phyloP scores from a whole-genome alignment of 1,140 invertebrate species.

The Thaumetopoea pityocampa region DNA sequence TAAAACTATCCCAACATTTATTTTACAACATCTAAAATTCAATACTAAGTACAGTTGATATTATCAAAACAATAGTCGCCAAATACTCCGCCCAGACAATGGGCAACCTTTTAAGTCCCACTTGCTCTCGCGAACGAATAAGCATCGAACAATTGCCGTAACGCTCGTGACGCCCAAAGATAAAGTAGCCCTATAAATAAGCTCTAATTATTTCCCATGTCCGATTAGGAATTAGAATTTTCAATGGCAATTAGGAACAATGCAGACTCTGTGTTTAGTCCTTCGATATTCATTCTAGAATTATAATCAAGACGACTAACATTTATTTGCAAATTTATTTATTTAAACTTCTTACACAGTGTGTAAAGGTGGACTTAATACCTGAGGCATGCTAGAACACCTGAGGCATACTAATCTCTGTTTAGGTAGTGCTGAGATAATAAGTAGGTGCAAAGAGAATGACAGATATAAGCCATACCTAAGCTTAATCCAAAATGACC shows the following conservation, averaged over 20 bases:
- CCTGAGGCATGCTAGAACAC: too few species aligned
- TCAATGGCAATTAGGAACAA: constrained; percentile 25
- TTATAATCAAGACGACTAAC: not conserved
- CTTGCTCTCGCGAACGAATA: constrained; percentile 8
- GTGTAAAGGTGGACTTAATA: too few species aligned
- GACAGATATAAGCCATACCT: too few species aligned
- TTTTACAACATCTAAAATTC: too few species aligned
- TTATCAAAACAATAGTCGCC: constrained; percentile 8
- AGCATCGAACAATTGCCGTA: constrained; percentile 37
- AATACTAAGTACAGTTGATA: constrained; percentile 10
- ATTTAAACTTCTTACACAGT: too few species aligned
- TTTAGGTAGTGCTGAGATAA: too few species aligned
- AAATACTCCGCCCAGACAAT: constrained; percentile 1
- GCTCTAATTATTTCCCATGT: constrained; percentile 57
- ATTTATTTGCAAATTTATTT: not conserved
- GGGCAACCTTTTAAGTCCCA: constrained; percentile 5
- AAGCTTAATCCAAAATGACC: too few species aligned
- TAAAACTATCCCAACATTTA: too few species aligned
- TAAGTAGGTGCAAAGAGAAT: too few species aligned
- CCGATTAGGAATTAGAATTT: constrained; percentile 21
- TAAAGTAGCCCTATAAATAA: constrained; percentile 56
- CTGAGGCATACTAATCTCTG: too few species aligned
- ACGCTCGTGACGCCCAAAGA: constrained; percentile 46
- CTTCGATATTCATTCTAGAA: constrained; percentile 5
- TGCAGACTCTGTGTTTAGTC: constrained; percentile 10